Base-by-base conservation (phyloP, 2,888 invertebrate species). In the Mythimna vitellina region DNA sequence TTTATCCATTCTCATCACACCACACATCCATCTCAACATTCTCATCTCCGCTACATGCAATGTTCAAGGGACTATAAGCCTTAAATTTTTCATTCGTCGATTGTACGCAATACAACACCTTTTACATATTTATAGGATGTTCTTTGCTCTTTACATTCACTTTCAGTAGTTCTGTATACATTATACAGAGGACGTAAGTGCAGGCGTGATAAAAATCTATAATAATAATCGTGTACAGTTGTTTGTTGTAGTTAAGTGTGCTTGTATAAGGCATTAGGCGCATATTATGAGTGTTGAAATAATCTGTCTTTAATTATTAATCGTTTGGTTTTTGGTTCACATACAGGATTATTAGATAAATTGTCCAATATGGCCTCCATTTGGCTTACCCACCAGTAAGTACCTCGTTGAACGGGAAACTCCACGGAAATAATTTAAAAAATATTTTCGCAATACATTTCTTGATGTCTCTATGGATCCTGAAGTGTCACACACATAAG, bases 121-220 rank as follows among this genome's bases (percentile, higher is more conserved):
- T 29, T 38, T 73, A 54, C 29, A 65, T 73, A 73, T 66, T 73
- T 61, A 74, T 46, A 54, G 46, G 3, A 10, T 46, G 49, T 12
- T 61, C 9, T 74, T 74, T 61, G 73, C 66, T 66, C 54, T 66
- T 67, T 10, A n/a, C 32, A 42, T 57, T 73, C 73, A 42, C 73
- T 73, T 58, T 73, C 51, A 58, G 17, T 17, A 32, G 35, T 8
- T 22, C 22, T 38, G 35, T 32, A 42, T 38, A 65, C n/a, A 60
- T 61, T 25, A 57, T 32, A 51, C 22, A 1, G 38, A 22, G 29
- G 17, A n/a, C 25, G 25, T 61, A 57, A 74, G 74, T 67, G 62
- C n/a, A 46, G 75, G n/a, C 57, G 74, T 53, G 75, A 58, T 58
- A 29, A n/a, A 74, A 62, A 46, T 74, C 25, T 5, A 46, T 29